These are phyloP conservation scores for Hypena proboscidalis DNA, from an alignment of 2,888 invertebrate species.

Conservation along the genomic window DNA sequence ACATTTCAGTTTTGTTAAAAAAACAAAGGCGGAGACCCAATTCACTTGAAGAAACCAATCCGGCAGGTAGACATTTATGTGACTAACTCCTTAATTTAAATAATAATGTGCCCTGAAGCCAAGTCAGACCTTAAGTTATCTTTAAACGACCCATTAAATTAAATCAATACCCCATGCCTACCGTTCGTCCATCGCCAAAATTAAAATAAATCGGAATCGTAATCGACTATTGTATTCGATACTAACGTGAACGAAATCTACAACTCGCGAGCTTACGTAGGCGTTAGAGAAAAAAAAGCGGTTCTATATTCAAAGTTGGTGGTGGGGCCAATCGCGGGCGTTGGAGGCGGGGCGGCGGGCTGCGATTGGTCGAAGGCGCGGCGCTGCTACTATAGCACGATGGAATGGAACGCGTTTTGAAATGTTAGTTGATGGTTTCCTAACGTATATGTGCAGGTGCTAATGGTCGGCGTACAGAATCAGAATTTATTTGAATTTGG, in stretches of 20 bases:
- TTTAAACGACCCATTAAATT: slow-evolving; percentile 28
- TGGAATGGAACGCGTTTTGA: slow-evolving; percentile 70
- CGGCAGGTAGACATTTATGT: no score
- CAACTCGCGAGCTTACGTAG: slow-evolving; percentile 70
- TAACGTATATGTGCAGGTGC: slow-evolving; percentile 37
- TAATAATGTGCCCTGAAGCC: neutral
- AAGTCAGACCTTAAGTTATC: neutral
- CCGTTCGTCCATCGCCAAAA: slow-evolving; percentile 18
- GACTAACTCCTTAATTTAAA: no score
- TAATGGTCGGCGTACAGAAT: slow-evolving; percentile 1
- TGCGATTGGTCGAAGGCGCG: slow-evolving; percentile 66
- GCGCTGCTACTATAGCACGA: slow-evolving; percentile 53
- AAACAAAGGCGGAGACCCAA: no score
- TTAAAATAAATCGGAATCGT: slow-evolving; percentile 32
- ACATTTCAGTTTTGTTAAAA: no score
- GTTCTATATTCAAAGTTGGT: slow-evolving; percentile 83
- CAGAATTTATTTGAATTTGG: neutral
- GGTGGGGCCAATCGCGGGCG: slow-evolving; percentile 73
- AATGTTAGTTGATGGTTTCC: slow-evolving; percentile 60
- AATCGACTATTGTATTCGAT: slow-evolving; percentile 41
- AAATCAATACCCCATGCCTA: slow-evolving; percentile 19
- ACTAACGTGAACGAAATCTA: slow-evolving; percentile 45
- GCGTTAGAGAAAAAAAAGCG: slow-evolving; percentile 82
- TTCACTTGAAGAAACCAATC: no score
- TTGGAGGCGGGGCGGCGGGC: slow-evolving; percentile 75